Base-by-base conservation (phyloP, 37 sponge, comb jelly and placozoan genomes). In the Eunapius fragilis region DNA sequence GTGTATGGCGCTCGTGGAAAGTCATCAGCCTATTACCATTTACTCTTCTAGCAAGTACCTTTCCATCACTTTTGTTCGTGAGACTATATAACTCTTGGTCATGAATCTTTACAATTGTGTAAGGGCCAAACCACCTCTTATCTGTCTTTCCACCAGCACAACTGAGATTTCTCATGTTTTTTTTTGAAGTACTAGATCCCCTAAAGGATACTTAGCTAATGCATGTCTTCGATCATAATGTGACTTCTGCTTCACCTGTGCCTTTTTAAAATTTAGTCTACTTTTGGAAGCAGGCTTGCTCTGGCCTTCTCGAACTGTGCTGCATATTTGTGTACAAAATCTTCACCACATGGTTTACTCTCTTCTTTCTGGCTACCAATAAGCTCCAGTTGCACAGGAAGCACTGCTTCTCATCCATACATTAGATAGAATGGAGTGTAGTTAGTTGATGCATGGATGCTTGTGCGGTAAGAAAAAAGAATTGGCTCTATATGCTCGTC, bases 401-500 rank as follows among this genome's bases (percentile, higher is more conserved):
- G 49, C 67, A 69, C 58, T 26, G 80, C 72, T n/a, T 82, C 36
- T 31, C 85, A 41, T 24, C 68, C 28, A 67, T 84, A 81, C 84
- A 89, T 14, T 37, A 77, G 77, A 10, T 71, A 48, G 26, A 82
- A 88, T 14, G 83, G 89, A 26, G 88, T 68, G n/a, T 68, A 81
- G 25, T 81, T 82, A 11, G 72, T 83, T 22, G 89, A 77, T 25
- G 77, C 83, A 27, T 88, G 89, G 36, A 79, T 84, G 80, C 70
- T 48, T 25, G 75, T 84, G 6, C 85, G 26, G 70, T 89, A 89
- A 31, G 80, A 84, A 81, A 84, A 82, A 48, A 89, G 75, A 24
- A 67, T 31, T 6, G 79, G 48, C 76, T 82, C 83, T 24, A 89
- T 35, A n/a, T 78, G 67, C 48, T 72, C 27, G n/a, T 84, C 85